Base-by-base conservation (phyloP, 2,888 invertebrate genomes). In the Hermaeophaga mercurialis region DNA sequence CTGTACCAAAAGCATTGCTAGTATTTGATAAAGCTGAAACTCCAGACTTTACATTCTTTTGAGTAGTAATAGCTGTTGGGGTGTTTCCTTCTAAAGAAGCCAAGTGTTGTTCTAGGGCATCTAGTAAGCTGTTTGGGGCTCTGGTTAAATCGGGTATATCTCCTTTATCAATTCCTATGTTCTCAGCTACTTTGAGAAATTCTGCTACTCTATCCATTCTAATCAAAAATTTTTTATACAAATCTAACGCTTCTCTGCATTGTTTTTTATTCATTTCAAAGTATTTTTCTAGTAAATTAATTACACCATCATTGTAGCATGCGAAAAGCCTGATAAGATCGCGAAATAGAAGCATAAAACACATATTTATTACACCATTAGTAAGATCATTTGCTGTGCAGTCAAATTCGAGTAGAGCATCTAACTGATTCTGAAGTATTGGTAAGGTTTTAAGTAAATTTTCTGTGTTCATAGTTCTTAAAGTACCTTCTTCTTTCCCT, bases 251-350 rank as follows among this genome's bases (percentile, higher is more conserved):
- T 75, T 99, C 98, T 66, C 96, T 88, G 74, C 96, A 96, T 79
- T 97, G 96, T 80, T 99, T 99, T 80, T 98, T 99, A 81, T 97
- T 98, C 97, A 99, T 97, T 79, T 97, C 97, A 80, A 99, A 99
- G 82, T 96, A 99, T 80, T 99, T 99, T 82, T 99, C 99, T 79
- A 99, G 81, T 66, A 99, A 85, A 82, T 98, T 99, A 71, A 99
- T 99, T 68, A 98, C 96, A 66, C 98, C 99, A 80, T 99, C 99
- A 81, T 99, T 99, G 83, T 99, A 99, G 80, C 98, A 97, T 59
- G 99, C 99, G 82, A 99, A 99, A 59, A 90, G 80, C 61, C 99
- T 88, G 75, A 99, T 99, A 75, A 99, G 88, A 85, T 99, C 99
- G 78, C 98, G 88, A 82, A 99, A 99, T 61, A 99, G 85, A 66